Base-by-base conservation (phyloP, 2,888 invertebrate genomes). In the Leptinotarsa haldemani region DNA sequence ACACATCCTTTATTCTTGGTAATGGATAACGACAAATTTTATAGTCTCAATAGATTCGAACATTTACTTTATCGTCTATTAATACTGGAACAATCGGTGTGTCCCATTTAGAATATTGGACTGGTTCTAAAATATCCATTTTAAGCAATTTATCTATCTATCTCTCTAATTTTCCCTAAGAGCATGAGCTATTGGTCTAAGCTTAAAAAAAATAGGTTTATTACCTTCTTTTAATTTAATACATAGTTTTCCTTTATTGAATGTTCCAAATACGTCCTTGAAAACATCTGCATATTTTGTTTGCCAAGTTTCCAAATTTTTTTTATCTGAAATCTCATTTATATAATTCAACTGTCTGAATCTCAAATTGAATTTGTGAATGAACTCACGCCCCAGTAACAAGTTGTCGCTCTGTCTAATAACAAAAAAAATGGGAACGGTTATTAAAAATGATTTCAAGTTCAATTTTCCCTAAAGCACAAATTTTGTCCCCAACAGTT, bases 1-100 rank as follows among this genome's bases (percentile, higher is more conserved):
- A 61, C 18, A 61, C 4, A n/a, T 61, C 5, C 7, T n/a, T 18
- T 18, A 52, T 52, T 52, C n/a, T 52, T 52, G 4, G 52, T n/a
- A 52, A n/a, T n/a, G 52, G 52, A n/a, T 52, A 52, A 52, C 52
- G 52, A 52, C 25, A 61, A 61, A 61, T 16, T 61, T n/a, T n/a
- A n/a, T n/a, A n/a, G n/a, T n/a, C n/a, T 61, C 61, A 5, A 61
- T 61, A 64, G 40, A 64, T 30, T 16, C 64, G 64, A n/a, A 64
- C 64, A 64, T 64, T 64, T 40, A 64, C 40, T 9, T 64, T 61
- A 18, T 64, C 64, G 40, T 64, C 64, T 16, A 46, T 16, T 3
- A 64, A 30, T 30, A 64, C 40, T 46, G 64, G 64, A 30, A 64
- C 64, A 64, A 61, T 61, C 22, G 30, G 61, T 22, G 30, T 61